Evolutionary conservation across 2,113 vertebrate species (phyloP).

Genomic region (Albula glossodonta): DNA sequence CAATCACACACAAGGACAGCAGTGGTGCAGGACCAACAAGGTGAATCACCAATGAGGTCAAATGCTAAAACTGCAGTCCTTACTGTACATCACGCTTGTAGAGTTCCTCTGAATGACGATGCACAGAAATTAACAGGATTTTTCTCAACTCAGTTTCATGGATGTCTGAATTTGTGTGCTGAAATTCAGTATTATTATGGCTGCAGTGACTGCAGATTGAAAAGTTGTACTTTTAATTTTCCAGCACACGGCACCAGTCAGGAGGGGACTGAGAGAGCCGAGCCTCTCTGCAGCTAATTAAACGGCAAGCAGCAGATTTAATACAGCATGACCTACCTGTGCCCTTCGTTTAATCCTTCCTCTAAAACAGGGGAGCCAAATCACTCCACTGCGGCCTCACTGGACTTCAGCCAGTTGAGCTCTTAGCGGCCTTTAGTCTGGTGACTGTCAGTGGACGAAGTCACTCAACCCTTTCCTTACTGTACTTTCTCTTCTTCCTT

Average conservation of each 20-base stretch:
- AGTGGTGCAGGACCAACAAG: slow-evolving; percentile 81
- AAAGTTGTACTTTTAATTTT: no score
- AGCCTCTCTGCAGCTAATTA: neutral
- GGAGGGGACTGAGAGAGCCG: neutral
- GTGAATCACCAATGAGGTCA: no score
- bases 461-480: neutral
- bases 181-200: neutral
- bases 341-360: slow-evolving; percentile 1
- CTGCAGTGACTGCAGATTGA: neutral
- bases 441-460: neutral
- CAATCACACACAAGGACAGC: slow-evolving; percentile 77
- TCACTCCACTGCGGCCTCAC: neutral
- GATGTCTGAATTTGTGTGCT: neutral
- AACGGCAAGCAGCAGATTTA: neutral
- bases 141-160: neutral
- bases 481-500: neutral
- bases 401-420: slow-evolving; percentile 1
- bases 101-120: no score
- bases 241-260: neutral
- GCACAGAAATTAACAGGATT: no score
- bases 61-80: no score
- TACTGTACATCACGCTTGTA: no score
- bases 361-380: neutral
- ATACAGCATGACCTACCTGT: neutral
- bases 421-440: neutral